Conservation (phyloP, 2,113 vertebrate genomes). For the Recurvirostra avosetta region DNA sequence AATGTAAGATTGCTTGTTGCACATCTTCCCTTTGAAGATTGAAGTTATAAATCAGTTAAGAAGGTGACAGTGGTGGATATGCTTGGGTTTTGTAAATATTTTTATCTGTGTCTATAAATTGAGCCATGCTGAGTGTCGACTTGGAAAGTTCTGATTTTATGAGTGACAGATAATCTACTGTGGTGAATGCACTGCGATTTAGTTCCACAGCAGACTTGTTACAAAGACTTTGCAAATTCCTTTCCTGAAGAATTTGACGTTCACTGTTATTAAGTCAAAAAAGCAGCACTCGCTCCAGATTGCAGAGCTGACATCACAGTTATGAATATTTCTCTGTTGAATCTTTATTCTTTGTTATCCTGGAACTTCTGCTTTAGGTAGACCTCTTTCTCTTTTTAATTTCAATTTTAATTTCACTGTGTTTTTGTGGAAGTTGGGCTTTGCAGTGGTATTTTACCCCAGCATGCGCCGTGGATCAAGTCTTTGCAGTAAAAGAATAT, state of each 20-base stretch:
- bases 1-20: neutral
- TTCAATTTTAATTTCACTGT: slow-evolving; percentile 16
- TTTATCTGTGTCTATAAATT: neutral
- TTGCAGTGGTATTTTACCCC: neutral
- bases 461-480: neutral
- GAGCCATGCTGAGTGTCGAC: neutral
- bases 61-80: neutral
- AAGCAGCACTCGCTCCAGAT: slow-evolving; percentile 8
- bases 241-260: slow-evolving; percentile 36
- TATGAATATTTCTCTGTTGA: slow-evolving; percentile 1
- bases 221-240: slow-evolving; percentile 45
- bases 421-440: slow-evolving; percentile 8
- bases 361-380: neutral
- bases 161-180: slow-evolving; percentile 30
- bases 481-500: neutral
- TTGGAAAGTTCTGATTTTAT: neutral
- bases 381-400: neutral
- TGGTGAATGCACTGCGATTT: neutral
- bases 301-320: slow-evolving; percentile 4
- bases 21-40: neutral
- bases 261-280: slow-evolving; percentile 43
- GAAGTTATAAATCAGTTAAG: neutral
- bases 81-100: slow-evolving; percentile 30
- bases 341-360: slow-evolving; percentile 8
- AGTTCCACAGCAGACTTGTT: slow-evolving; percentile 6